Evolutionary conservation across 2,797 vertebrate species (phyloP), one percentile per base, ranked within the genome.

Genomic region (Lagocephalus sceleratus): DNA sequence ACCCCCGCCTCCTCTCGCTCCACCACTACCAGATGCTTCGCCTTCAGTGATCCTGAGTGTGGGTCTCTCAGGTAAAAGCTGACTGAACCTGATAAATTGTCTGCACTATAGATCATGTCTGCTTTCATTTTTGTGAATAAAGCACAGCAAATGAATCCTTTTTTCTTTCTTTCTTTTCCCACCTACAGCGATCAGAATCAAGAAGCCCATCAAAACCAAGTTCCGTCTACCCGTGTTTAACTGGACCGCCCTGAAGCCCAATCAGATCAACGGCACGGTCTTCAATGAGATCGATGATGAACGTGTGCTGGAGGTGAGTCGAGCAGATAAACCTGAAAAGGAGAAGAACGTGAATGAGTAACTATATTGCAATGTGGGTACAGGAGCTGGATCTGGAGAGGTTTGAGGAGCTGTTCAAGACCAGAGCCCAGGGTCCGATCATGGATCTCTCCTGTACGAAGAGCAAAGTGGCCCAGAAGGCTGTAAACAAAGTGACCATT

Each of bases 131-230:
- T 23, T 5, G 16, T 40, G 17, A 11, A 35, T 2, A 3, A 4
- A 11, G 7, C 5, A 7, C 2, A 60, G 22, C 2, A 2, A 41
- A 49, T 20, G 2, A 2, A 32, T 17, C 20, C 3, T 14, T 3
- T 51, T 26, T 32, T 20, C 8, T 10, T 53, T 5, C 4, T 19
- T 20, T 44, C 15, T 6, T 43, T 50, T 15, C n/a, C 42, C 16
- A 0, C 17, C 12, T n/a, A 25, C 79, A 98, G 96, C 95, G 6
- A 96, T 97, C 81, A 90, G 94, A 22, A 98, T 98, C 78, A 99
- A 99, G 91, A 98, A 97, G 53, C 96, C 97, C 26, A 98, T 98
- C 79, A 99, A 99, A 90, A 99, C 97, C 38, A 99, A 98, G 76
- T 99, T 98, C 90, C 95, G 95, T 5, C 57, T 99, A 70, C 97